A percentile compares a stretch with the other conserved stretches of the same genome.
Evolutionary conservation across 2,797 vertebrate species (phyloP).

Genomic region (Liparis tanakae): DNA sequence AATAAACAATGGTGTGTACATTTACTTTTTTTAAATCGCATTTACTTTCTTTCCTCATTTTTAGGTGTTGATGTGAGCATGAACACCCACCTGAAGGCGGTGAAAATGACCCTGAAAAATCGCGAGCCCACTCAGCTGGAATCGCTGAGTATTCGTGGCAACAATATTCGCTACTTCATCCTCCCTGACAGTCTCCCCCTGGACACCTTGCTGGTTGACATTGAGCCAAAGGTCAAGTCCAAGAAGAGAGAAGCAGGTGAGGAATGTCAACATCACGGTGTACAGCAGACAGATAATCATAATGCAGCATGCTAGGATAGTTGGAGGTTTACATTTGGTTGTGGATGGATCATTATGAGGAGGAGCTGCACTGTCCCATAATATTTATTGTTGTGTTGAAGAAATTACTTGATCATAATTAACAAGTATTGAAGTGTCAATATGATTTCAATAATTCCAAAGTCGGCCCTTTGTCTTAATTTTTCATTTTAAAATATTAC

Average conservation of each 20-base stretch:
- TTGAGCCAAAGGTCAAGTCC: conserved; percentile 97
- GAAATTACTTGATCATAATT: too few species aligned
- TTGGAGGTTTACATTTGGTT: not conserved
- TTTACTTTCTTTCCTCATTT: not conserved
- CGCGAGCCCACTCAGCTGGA: conserved; percentile 97
- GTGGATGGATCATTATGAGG: not conserved
- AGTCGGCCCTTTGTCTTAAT: not conserved
- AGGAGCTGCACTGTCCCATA: not conserved
- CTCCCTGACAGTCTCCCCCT: conserved; percentile 97
- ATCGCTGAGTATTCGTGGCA: conserved; percentile 96
- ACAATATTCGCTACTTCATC: conserved; percentile 99
- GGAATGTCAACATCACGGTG: not conserved
- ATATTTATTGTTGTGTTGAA: too few species aligned
- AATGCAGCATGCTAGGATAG: not conserved
- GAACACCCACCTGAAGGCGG: conserved; percentile 97
- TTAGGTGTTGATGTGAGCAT: conserved; percentile 98
- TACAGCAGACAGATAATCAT: not conserved
- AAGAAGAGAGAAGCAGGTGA: conserved; percentile 97
- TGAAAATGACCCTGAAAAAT: conserved; percentile 98
- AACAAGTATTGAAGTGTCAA: not conserved
- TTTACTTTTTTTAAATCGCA: not conserved
- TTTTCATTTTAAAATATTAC: too few species aligned
- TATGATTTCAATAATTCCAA: not conserved
- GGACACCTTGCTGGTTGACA: conserved; percentile 96
- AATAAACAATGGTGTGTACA: not conserved